These are phyloP conservation scores for Heliconius cydno DNA, from an alignment of 2,888 invertebrate species.

Conservation along the genomic window DNA sequence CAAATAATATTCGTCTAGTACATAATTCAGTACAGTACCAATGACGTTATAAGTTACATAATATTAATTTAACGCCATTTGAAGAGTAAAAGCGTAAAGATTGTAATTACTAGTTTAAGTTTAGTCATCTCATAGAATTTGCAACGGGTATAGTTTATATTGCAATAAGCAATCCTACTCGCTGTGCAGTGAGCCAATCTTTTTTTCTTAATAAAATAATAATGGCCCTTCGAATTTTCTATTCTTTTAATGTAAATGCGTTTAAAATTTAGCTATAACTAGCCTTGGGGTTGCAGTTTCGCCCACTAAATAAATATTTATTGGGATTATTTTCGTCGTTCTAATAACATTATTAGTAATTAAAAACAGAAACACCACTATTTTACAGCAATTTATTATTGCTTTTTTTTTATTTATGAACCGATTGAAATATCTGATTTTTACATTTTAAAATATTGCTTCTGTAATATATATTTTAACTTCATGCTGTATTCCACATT, in stretches of 20 bases:
- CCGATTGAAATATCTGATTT: too few species aligned
- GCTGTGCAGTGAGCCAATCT: conserved; percentile 24
- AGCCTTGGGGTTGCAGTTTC: neutral
- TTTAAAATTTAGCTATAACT: neutral
- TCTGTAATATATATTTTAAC: too few species aligned
- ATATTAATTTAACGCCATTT: conserved; percentile 38
- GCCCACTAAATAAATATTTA: too few species aligned
- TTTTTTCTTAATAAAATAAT: neutral
- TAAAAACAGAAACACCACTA: too few species aligned
- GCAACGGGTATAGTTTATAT: conserved; percentile 31
- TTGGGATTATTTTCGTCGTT: too few species aligned
- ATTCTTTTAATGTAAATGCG: conserved; percentile 4
- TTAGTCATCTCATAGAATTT: conserved; percentile 44
- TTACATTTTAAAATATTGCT: too few species aligned
- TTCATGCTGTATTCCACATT: too few species aligned
- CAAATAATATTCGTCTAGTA: neutral
- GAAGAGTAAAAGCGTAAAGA: conserved; percentile 40
- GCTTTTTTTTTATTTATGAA: too few species aligned
- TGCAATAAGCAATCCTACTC: conserved; percentile 3
- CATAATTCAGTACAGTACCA: neutral
- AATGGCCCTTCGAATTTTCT: conserved; percentile 2
- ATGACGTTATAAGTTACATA: conserved; percentile 22
- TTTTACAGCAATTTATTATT: too few species aligned
- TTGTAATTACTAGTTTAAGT: conserved; percentile 38
- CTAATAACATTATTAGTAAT: too few species aligned